Evolutionary conservation across 92 coral and sea anemone species (phyloP).

Genomic region (Epizoanthus rinbou): DNA sequence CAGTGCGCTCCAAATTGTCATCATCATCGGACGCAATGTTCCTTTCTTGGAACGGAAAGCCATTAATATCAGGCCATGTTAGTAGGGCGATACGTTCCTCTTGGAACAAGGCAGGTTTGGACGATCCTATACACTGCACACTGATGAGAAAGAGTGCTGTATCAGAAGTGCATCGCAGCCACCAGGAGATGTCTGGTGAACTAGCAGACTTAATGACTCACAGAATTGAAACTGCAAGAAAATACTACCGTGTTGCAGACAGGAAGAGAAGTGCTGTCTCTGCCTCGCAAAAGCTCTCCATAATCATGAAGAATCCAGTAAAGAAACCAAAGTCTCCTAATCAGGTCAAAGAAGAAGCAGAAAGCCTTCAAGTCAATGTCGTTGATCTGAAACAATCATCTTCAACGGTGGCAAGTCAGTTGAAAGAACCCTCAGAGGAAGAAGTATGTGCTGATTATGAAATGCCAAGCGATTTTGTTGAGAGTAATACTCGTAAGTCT

Average conservation of each 20-base stretch:
- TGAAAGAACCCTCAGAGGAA: background rate
- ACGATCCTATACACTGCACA: conserved; percentile 33
- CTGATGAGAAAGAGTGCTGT: conserved; percentile 47
- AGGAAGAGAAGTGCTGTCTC: conserved; percentile 13
- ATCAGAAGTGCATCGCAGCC: conserved; percentile 30
- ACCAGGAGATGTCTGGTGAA: conserved; percentile 35
- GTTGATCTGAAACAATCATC: background rate
- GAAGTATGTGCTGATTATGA: conserved; percentile 3
- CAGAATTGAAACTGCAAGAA: conserved; percentile 39
- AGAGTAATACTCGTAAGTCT: too few species aligned
- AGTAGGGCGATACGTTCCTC: conserved; percentile 44
- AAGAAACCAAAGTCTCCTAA: background rate
- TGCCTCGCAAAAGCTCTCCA: conserved; percentile 9
- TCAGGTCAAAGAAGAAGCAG: background rate
- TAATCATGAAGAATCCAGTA: background rate
- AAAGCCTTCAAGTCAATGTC: conserved; percentile 4
- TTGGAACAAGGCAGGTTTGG: conserved; percentile 39
- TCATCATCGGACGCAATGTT: conserved; percentile 11
- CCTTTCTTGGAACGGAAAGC: conserved; percentile 50
- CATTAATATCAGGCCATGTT: conserved; percentile 43
- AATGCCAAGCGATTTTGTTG: too few species aligned
- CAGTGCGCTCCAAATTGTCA: conserved; percentile 17
- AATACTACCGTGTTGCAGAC: conserved; percentile 30
- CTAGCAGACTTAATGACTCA: conserved; percentile 54
- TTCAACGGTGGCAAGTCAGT: too few species aligned